Evolutionary conservation across 2,797 vertebrate species (phyloP).

Genomic region (Pogonophryne albipinna): DNA sequence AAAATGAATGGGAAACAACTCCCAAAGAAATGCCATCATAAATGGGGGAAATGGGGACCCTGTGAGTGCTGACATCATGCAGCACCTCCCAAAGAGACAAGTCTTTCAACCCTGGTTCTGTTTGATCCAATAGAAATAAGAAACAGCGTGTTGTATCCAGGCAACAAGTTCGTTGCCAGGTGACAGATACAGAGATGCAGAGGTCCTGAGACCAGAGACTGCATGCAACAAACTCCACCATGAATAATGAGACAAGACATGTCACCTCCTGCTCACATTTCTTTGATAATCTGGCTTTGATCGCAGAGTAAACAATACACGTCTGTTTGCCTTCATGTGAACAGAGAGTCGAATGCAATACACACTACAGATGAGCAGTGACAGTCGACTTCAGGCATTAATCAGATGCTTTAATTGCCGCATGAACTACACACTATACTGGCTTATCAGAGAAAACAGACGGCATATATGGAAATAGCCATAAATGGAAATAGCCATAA

Average conservation of each 20-base stretch:
- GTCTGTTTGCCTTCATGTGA: not conserved
- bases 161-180: slow-evolving; percentile 87
- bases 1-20: no score
- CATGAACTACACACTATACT: slow-evolving; percentile 25
- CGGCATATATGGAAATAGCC: slow-evolving; percentile 58
- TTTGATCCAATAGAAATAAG: slow-evolving; percentile 76
- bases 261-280: slow-evolving; percentile 40
- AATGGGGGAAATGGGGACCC: not conserved
- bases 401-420: slow-evolving; percentile 50
- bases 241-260: slow-evolving; percentile 66
- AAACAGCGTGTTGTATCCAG: slow-evolving; percentile 81
- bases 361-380: not conserved
- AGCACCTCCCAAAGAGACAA: slow-evolving; percentile 44
- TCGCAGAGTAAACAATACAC: slow-evolving; percentile 17
- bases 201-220: slow-evolving; percentile 78
- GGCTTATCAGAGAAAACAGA: slow-evolving; percentile 47
- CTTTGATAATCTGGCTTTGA: slow-evolving; percentile 59
- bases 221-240: slow-evolving; percentile 56
- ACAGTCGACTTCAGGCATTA: slow-evolving; percentile 15
- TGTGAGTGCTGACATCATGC: slow-evolving; percentile 40
- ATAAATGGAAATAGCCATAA: slow-evolving; percentile 66
- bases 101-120: slow-evolving; percentile 60
- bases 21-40: no score
- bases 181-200: slow-evolving; percentile 75
- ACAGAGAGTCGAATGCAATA: not conserved